Evolutionary conservation across 2,113 vertebrate genomes (phyloP), one percentile per base, ranked within the genome.

Genomic region (Epinephelus cyanopodus): DNA sequence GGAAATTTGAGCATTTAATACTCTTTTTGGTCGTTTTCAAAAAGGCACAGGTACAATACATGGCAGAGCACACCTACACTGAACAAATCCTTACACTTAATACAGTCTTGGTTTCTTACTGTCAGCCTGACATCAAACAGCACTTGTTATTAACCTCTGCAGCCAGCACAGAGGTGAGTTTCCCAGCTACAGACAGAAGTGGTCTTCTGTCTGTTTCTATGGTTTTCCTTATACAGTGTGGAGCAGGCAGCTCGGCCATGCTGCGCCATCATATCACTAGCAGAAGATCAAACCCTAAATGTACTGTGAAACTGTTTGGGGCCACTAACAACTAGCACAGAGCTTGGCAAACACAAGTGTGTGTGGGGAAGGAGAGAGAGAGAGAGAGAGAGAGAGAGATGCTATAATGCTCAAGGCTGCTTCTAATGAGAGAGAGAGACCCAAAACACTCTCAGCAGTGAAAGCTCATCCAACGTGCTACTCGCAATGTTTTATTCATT

Each of bases 401-500:
- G 88, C 79, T 85, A 69, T 74, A 61, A 56, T 11, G 69, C 85
- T 81, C 11, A 76, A 82, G 81, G 79, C 81, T 72, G 61, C 85
- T 56, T 64, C 60, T 90, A 90, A 90, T 89, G 86, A 90, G 68
- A 25, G 67, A 71, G 68, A 58, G 71, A 74, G 79, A 69, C 57
- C 58, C 47, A 65, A 61, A 86, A 83, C 58, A 72, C 75, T 62
- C 39, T 69, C 67, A 87, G 75, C 79, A 82, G 82, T 53, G 79
- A 79, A 77, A 33, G 73, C 89, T 82, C 72, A 81, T 77, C 86
- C 82, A 56, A 86, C 23, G 77, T 91, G 86, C 65, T 66, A 85
- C 84, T 74, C 88, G 78, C 88, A 86, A 87, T 91, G 86, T 90
- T 90, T 92, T 87, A 92, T 92, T 92, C 87, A 89, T 92, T 54